These are phyloP conservation scores for Neelides sp. DNA, from an alignment of 1,140 invertebrate genomes.

Conservation along the genomic window DNA sequence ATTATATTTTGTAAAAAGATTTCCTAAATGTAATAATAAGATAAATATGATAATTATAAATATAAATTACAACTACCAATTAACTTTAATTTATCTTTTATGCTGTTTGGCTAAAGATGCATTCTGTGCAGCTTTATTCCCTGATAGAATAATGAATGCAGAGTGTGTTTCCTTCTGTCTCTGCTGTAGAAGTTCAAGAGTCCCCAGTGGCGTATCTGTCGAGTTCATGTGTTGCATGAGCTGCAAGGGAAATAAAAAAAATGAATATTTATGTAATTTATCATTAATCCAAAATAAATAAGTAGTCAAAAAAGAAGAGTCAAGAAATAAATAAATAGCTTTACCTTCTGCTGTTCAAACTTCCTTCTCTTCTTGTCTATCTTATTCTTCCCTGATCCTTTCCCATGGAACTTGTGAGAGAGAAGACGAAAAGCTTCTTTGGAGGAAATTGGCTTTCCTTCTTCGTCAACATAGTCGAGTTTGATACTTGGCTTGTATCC, in stretches of 20 bases:
- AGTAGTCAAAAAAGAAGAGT: slow-evolving; percentile 8
- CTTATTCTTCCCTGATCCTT: slow-evolving; percentile 98
- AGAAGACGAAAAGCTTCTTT: slow-evolving; percentile 96
- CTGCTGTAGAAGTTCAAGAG: slow-evolving; percentile 81
- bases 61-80: too few species aligned
- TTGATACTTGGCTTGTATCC: slow-evolving; percentile 90
- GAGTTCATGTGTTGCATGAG: slow-evolving; percentile 98
- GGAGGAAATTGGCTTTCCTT: slow-evolving; percentile 71
- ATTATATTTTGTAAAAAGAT: neutral
- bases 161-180: slow-evolving; percentile 95
- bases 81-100: too few species aligned
- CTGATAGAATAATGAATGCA: slow-evolving; percentile 85
- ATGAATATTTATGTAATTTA: slow-evolving; percentile 8
- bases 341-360: slow-evolving; percentile 76
- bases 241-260: slow-evolving; percentile 39
- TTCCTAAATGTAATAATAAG: neutral
- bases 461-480: slow-evolving; percentile 94
- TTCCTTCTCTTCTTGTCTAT: slow-evolving; percentile 94
- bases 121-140: slow-evolving; percentile 48
- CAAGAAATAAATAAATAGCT: slow-evolving; percentile 6
- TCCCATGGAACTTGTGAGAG: slow-evolving; percentile 97
- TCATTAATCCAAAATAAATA: slow-evolving; percentile 10
- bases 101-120: slow-evolving; percentile 16
- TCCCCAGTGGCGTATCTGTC: slow-evolving; percentile 91
- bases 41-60: neutral